Evolutionary conservation across 2,888 invertebrate species (phyloP).

Genomic region (Phortica magna): DNA sequence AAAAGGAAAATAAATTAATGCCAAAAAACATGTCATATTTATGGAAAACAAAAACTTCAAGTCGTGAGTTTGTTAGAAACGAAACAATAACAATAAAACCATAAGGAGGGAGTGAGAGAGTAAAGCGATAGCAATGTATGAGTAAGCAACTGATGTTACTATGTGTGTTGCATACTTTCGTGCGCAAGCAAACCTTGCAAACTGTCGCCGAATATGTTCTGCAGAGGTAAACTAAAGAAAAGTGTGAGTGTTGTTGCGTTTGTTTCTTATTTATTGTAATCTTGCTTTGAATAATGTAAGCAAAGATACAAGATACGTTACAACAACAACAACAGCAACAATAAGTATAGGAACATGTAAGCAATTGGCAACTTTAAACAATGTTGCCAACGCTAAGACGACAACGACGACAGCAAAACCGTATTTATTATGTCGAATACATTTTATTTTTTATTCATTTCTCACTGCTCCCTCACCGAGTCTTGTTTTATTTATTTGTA

Average conservation of each 20-base stretch:
- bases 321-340: not conserved
- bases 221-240: too few species aligned
- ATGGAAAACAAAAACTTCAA: not conserved
- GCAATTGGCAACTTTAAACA: conserved; percentile 16
- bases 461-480: not conserved
- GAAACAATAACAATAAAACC: too few species aligned
- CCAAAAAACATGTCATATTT: conserved; percentile 28
- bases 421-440: not conserved
- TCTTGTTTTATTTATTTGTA: not conserved
- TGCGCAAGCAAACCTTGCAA: not conserved
- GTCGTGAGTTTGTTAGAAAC: too few species aligned
- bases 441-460: not conserved
- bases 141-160: not conserved
- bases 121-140: too few species aligned
- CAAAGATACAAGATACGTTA: too few species aligned
- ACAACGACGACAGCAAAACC: not conserved
- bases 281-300: too few species aligned
- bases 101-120: too few species aligned
- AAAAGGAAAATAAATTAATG: not conserved
- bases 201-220: not conserved
- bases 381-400: not conserved
- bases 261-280: too few species aligned
- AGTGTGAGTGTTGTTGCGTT: too few species aligned
- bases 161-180: not conserved
- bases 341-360: not conserved